Evolutionary conservation across 1,140 invertebrate species (phyloP).

Genomic region (Drusus annulatus): DNA sequence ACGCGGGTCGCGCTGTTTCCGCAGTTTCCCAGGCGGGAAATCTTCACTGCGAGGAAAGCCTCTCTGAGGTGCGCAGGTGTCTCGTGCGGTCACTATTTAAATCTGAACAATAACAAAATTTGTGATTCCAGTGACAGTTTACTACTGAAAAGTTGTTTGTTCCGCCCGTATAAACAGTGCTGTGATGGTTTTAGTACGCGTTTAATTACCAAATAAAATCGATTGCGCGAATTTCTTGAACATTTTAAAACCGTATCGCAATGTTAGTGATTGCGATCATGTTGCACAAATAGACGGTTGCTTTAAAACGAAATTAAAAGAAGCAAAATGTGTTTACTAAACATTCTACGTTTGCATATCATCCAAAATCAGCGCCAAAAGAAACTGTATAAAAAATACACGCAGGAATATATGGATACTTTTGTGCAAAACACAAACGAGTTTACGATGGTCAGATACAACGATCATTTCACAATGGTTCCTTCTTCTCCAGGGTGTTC

Average conservation of each 20-base stretch:
- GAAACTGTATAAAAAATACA: slow-evolving; percentile 70
- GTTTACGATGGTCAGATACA: slow-evolving; percentile 41
- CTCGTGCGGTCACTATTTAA: neutral
- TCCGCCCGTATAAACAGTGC: too few relatives aligned
- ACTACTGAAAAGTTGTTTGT: slow-evolving; percentile 63
- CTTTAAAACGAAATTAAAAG: slow-evolving; percentile 7
- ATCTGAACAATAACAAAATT: neutral
- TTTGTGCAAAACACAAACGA: slow-evolving; percentile 60
- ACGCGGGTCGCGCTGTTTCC: slow-evolving; percentile 3
- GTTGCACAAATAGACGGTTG: neutral
- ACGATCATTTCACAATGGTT: slow-evolving; percentile 53
- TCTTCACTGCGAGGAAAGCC: slow-evolving; percentile 23
- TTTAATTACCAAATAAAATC: too few relatives aligned
- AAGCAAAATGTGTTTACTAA: slow-evolving; percentile 69
- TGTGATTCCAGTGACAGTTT: neutral
- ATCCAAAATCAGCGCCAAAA: slow-evolving; percentile 69
- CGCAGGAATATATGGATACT: slow-evolving; percentile 66
- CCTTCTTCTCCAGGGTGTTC: slow-evolving; percentile 42
- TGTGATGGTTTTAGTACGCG: too few relatives aligned
- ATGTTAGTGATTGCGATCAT: too few relatives aligned
- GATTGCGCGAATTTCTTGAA: too few relatives aligned
- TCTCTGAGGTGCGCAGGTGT: neutral
- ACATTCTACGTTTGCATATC: slow-evolving; percentile 68
- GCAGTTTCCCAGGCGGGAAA: slow-evolving; percentile 23
- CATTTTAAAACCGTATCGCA: too few relatives aligned